phyloP scores from a whole-genome alignment of 2,113 vertebrate genomes.

The Coturnix japonica region DNA sequence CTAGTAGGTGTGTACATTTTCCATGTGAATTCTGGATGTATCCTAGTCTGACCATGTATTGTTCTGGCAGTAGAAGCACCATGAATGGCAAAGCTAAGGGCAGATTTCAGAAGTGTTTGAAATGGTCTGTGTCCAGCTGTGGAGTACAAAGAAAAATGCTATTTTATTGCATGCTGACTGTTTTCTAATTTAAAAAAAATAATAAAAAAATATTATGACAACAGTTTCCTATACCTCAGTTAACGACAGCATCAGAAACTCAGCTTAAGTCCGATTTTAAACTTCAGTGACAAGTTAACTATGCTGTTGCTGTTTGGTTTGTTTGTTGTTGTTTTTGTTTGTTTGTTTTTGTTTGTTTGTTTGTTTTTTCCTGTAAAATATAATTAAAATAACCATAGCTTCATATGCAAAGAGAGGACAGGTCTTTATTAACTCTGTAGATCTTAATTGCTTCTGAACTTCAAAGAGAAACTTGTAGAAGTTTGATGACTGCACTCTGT shows the following conservation, averaged over 20 bases:
- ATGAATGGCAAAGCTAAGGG: not conserved
- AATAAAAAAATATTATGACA: not conserved
- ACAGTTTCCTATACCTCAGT: not conserved
- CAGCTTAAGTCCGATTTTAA: not conserved
- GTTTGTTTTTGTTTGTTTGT: not conserved
- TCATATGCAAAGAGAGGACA: not conserved
- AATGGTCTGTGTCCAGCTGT: not conserved
- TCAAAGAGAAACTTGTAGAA: constrained; percentile 22
- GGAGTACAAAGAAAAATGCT: not conserved
- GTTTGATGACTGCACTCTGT: constrained; percentile 39
- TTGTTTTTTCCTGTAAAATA: not conserved
- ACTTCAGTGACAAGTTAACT: not conserved
- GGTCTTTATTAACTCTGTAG: not conserved
- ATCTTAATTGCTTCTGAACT: constrained; percentile 41
- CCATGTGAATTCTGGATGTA: not conserved
- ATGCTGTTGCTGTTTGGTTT: too few relatives aligned
- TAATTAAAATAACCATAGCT: not conserved
- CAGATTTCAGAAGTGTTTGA: not conserved
- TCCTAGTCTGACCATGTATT: not conserved
- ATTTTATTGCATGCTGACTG: not conserved
- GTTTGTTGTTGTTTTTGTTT: rapidly evolving
- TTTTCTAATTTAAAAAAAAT: not conserved
- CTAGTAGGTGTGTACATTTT: not conserved
- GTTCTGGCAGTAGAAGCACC: not conserved
- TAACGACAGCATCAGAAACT: not conserved